Conservation (phyloP, 2,797 vertebrate genomes). For the Ibycter americanus region DNA sequence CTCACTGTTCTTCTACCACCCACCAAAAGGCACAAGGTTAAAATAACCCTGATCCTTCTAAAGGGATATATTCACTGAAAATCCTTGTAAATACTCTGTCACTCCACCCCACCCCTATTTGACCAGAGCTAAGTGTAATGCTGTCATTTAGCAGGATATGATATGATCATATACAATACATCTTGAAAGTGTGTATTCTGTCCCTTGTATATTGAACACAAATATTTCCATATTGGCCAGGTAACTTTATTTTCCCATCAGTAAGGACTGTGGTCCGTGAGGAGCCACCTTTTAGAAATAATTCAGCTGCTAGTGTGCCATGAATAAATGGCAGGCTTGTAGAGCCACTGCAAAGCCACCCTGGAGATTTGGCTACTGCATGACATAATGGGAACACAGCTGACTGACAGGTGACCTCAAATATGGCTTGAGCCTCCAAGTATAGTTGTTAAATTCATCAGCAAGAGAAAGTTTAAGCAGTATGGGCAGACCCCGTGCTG, state of each 20-base stretch:
- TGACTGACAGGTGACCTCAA: neutral
- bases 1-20: neutral
- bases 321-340: neutral
- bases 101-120: fast-evolving
- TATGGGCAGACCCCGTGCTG: neutral
- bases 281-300: neutral
- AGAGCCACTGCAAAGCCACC: neutral
- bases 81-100: neutral
- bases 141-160: fast-evolving
- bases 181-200: neutral
- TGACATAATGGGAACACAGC: neutral
- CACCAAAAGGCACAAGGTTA: neutral
- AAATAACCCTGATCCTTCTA: neutral
- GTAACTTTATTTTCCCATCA: neutral
- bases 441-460: neutral
- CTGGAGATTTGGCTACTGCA: neutral
- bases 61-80: neutral
- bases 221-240: neutral
- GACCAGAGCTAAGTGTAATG: fast-evolving
- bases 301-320: neutral
- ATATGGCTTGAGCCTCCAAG: neutral
- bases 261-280: neutral
- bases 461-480: neutral
- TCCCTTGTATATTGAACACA: neutral
- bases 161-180: neutral